Conservation (phyloP, 35 echinoderm and acorn worm species). For the Heliocidaris tuberculata region DNA sequence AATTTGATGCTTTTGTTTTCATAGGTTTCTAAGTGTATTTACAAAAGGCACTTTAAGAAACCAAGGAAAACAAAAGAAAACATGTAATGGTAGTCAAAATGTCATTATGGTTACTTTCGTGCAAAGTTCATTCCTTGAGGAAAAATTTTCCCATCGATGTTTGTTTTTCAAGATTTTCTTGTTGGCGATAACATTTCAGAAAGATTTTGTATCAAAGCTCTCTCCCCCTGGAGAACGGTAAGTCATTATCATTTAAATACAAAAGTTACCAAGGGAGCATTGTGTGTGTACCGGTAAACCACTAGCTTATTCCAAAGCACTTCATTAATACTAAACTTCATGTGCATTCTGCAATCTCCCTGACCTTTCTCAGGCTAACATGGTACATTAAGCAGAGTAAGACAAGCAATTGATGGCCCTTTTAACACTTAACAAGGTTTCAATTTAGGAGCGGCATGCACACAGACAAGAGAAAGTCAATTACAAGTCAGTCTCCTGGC, state of each 20-base stretch:
- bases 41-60: background rate
- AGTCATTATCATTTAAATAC: background rate
- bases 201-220: no score
- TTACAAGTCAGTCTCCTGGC: background rate
- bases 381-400: background rate
- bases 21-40: background rate
- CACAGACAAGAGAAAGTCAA: background rate
- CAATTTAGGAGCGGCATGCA: background rate
- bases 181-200: no score
- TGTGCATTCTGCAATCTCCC: background rate
- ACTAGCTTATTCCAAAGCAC: background rate
- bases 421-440: slow-evolving; percentile 18
- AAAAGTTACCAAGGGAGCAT: no score
- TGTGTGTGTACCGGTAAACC: no score
- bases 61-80: background rate
- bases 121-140: no score
- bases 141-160: no score
- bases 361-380: background rate
- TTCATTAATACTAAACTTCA: background rate
- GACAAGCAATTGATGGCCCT: background rate
- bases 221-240: background rate
- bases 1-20: background rate
- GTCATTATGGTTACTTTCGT: no score
- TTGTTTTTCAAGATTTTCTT: no score
- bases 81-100: no score